phyloP scores from a whole-genome alignment of 2,888 invertebrate species.

The Lacanobia oleracea region DNA sequence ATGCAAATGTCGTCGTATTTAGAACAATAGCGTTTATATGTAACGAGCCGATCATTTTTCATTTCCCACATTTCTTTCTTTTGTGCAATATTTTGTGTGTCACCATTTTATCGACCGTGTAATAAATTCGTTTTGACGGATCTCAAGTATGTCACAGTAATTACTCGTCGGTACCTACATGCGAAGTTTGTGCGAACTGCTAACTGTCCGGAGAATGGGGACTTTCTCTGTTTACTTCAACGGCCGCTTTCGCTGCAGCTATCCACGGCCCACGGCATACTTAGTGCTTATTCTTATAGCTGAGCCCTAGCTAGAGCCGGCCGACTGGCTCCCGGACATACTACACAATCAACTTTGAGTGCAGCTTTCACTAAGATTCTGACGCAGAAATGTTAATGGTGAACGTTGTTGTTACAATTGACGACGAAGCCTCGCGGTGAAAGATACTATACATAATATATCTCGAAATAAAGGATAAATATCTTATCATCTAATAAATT shows the following conservation, averaged over 20 bases:
- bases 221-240: constrained; percentile 63
- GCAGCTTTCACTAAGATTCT: constrained; percentile 14
- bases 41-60: constrained; percentile 2
- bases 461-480: no score
- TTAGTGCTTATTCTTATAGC: constrained; percentile 10
- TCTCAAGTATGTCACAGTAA: constrained; percentile 41
- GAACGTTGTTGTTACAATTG: neutral
- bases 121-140: constrained; percentile 15
- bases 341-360: constrained; percentile 10
- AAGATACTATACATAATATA: constrained; percentile 1
- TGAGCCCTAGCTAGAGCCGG: constrained; percentile 15
- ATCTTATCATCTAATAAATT: constrained; percentile 5
- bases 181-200: constrained; percentile 27
- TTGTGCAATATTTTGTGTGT: constrained; percentile 12
- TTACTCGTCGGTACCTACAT: constrained; percentile 16
- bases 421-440: neutral
- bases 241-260: constrained; percentile 46
- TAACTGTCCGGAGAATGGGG: constrained; percentile 23
- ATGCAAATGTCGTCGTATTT: constrained; percentile 1
- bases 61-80: constrained; percentile 12
- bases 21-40: constrained; percentile 30
- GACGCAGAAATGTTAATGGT: constrained; percentile 1
- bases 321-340: constrained; percentile 14
- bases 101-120: constrained; percentile 9
- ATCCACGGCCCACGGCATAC: constrained; percentile 19